phyloP scores from a whole-genome alignment of 2,888 invertebrate genomes.

The Incurvaria masculella region DNA sequence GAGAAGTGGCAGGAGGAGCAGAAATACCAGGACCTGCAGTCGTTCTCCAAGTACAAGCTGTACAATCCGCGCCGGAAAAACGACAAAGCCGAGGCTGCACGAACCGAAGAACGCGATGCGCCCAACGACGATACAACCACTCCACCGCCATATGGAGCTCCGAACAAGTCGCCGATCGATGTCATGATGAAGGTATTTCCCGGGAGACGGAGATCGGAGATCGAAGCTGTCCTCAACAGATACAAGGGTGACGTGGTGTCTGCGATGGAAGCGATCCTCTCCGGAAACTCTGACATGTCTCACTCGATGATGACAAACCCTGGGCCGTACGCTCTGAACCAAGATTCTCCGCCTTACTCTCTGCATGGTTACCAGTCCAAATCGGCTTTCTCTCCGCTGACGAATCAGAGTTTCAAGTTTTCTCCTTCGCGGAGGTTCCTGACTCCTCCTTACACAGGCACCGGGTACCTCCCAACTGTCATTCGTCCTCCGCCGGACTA shows the following conservation, averaged over 20 bases:
- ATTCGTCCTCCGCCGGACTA: constrained; percentile 58
- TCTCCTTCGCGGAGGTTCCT: constrained; percentile 74
- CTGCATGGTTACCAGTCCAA: constrained; percentile 53
- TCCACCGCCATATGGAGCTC: constrained; percentile 23
- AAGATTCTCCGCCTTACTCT: constrained; percentile 44
- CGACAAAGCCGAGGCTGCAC: constrained; percentile 23
- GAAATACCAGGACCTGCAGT: constrained; percentile 3
- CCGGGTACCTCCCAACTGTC: constrained; percentile 78
- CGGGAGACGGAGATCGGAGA: constrained; percentile 77
- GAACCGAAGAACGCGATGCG: constrained; percentile 23
- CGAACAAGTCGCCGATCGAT: constrained; percentile 75
- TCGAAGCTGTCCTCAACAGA: constrained; percentile 79
- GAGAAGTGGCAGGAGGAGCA: constrained; percentile 40
- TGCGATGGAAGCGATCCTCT: constrained; percentile 89
- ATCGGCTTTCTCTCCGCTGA: constrained; percentile 77
- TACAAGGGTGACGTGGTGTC: constrained; percentile 88
- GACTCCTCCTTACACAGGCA: constrained; percentile 79
- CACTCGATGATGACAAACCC: constrained; percentile 13
- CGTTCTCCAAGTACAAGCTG: constrained; percentile 40
- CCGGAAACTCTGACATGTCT: constrained; percentile 43
- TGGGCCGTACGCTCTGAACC: constrained; percentile 35
- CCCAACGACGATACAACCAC: constrained; percentile 15
- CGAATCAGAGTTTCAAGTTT: constrained; percentile 59
- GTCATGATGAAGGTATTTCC: constrained; percentile 89
- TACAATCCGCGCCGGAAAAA: constrained; percentile 31